Base-by-base conservation (phyloP, 1,140 invertebrate genomes). In the Parasteatoda tepidariorum region DNA sequence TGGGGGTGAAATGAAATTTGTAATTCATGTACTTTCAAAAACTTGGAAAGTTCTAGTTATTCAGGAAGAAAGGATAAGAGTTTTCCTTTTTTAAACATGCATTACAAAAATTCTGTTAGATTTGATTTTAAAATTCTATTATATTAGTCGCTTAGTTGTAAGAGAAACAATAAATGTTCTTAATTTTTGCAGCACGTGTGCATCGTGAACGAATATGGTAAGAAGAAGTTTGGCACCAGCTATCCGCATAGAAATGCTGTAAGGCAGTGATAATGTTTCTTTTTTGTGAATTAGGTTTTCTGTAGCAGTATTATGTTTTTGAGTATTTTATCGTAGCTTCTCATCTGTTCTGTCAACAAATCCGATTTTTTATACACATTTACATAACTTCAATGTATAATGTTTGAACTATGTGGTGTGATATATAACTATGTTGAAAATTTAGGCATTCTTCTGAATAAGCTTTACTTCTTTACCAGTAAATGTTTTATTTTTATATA, bases 161-260 rank as follows among this genome's bases (percentile, higher is more conserved):
- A n/a, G n/a, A n/a, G n/a, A n/a, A n/a, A n/a, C n/a, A n/a, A n/a
- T n/a, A n/a, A n/a, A n/a, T n/a, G n/a, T n/a, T n/a, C n/a, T n/a
- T n/a, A n/a, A n/a, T 0, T 33, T 31, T 89, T 89, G 41, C 87
- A 91, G 89, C 92, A 92, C 86, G 90, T 92, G 57, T 92, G 92
- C 87, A 89, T 91, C 11, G 91, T 92, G 82, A 92, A 90, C 86
- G 88, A 91, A 64, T 78, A 84, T 81, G 92, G 91, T 13, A 92
- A 90, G 83, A 87, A 90, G 84, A 92, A 91, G 86, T 92, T 76
- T 62, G 66, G 73, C 62, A 48, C 83, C 7, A 26, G 18, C 48
- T 82, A 70, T 61, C 78, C 67, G 30, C 59, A 41, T 22, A 48
- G 66, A 62, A 75, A 38, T 38, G 13, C 59, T n/a, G 28, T 82